Evolutionary conservation across 1,140 invertebrate species (phyloP).

Genomic region (Musca domestica): DNA sequence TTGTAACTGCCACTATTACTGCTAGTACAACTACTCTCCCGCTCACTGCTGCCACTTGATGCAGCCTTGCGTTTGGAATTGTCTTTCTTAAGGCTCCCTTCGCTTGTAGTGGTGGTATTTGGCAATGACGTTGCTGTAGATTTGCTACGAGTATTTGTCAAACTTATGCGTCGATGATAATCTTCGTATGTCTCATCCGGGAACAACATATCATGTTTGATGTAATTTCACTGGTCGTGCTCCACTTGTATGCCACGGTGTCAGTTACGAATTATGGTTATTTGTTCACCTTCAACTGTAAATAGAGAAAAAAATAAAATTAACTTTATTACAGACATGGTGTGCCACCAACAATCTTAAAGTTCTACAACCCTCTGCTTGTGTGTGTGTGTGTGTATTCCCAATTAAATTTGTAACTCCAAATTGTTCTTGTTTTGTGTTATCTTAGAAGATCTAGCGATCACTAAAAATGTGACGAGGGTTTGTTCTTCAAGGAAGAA

Average conservation of each 20-base stretch:
- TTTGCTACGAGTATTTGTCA: neutral
- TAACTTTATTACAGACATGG: no score
- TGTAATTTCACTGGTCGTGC: constrained; percentile 11
- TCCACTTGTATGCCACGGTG: neutral
- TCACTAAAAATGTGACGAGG: no score
- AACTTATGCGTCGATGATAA: constrained; percentile 34
- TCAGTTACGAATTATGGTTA: neutral
- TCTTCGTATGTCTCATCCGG: constrained; percentile 66
- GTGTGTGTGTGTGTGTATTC: no score
- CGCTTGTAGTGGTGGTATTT: constrained; percentile 28
- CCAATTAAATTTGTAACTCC: no score
- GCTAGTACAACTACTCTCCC: no score
- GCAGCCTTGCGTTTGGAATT: neutral
- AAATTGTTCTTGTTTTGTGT: no score
- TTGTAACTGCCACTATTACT: constrained; percentile 31
- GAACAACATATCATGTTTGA: constrained; percentile 59
- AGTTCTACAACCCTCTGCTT: no score
- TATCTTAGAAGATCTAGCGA: no score
- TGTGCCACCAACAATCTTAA: no score
- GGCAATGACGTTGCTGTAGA: constrained; percentile 37
- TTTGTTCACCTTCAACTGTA: neutral
- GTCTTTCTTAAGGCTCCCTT: neutral
- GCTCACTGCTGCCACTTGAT: constrained; percentile 21
- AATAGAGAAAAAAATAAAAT: neutral
- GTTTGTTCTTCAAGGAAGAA: no score